Evolutionary conservation across 2,888 invertebrate species (phyloP).

Genomic region (Phyllotreta cruciferae): DNA sequence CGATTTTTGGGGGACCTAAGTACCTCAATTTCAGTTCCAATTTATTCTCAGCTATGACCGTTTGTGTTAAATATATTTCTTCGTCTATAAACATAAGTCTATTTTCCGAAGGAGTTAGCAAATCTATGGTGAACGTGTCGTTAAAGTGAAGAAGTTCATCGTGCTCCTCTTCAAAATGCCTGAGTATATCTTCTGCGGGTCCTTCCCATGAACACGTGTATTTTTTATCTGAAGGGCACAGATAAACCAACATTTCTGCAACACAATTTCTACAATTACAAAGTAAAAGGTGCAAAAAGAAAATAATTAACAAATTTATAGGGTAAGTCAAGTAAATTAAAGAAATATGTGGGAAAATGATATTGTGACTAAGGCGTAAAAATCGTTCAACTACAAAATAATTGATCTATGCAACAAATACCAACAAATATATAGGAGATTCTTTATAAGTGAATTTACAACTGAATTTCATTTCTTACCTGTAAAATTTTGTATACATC

Average conservation of each 20-base stretch:
- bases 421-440: too few relatives aligned
- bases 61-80: slow-evolving; percentile 51
- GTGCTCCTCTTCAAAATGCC: slow-evolving; percentile 51
- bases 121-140: slow-evolving; percentile 43
- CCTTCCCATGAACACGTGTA: slow-evolving; percentile 52
- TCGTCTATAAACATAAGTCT: slow-evolving; percentile 45
- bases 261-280: neutral
- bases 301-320: neutral
- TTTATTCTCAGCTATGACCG: slow-evolving; percentile 31
- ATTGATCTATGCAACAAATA: too few relatives aligned
- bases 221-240: slow-evolving; percentile 51
- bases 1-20: slow-evolving; percentile 45
- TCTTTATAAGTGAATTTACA: too few relatives aligned
- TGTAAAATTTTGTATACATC: neutral
- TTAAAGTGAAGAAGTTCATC: slow-evolving; percentile 46
- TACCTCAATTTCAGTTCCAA: slow-evolving; percentile 47
- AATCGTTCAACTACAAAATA: too few relatives aligned
- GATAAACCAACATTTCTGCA: slow-evolving; percentile 43
- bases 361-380: too few relatives aligned
- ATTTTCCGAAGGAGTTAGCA: slow-evolving; percentile 47
- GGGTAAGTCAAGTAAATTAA: neutral
- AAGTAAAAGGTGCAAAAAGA: neutral
- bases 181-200: slow-evolving; percentile 46
- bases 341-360: neutral
- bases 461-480: neutral